Evolutionary conservation across 2,797 vertebrate genomes (phyloP).

Genomic region (Gymnopithys bicolor): DNA sequence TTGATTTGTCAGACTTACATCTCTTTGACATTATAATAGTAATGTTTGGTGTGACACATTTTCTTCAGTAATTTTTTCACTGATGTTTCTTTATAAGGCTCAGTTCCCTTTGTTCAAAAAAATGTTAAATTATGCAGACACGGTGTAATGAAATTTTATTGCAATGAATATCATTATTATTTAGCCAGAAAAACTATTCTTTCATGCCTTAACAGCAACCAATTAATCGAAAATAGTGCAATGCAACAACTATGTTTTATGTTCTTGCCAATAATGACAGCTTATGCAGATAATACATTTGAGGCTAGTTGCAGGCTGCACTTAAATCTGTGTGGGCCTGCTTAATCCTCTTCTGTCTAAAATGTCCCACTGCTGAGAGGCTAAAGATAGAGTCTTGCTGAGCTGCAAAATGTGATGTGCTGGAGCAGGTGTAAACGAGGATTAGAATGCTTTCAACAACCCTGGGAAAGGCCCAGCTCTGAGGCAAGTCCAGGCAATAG

Average conservation of each 20-base stretch:
- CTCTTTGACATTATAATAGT: neutral
- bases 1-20: neutral
- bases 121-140: conserved; percentile 18
- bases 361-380: neutral
- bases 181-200: conserved; percentile 41
- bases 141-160: conserved; percentile 18
- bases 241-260: conserved; percentile 1
- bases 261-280: neutral
- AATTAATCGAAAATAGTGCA: conserved; percentile 17
- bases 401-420: neutral
- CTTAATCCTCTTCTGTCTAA: conserved; percentile 33
- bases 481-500: neutral
- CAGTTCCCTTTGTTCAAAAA: neutral
- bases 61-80: neutral
- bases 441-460: conserved; percentile 22
- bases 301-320: neutral
- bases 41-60: neutral
- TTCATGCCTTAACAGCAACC: conserved; percentile 44
- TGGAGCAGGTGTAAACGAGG: conserved; percentile 1
- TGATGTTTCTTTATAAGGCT: neutral
- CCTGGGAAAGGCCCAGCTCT: neutral
- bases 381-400: conserved; percentile 33
- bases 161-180: conserved; percentile 1
- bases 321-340: neutral
- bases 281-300: neutral